These are phyloP conservation scores for Luehdorfia chinensis DNA, from an alignment of 1,140 invertebrate species.

Conservation along the genomic window DNA sequence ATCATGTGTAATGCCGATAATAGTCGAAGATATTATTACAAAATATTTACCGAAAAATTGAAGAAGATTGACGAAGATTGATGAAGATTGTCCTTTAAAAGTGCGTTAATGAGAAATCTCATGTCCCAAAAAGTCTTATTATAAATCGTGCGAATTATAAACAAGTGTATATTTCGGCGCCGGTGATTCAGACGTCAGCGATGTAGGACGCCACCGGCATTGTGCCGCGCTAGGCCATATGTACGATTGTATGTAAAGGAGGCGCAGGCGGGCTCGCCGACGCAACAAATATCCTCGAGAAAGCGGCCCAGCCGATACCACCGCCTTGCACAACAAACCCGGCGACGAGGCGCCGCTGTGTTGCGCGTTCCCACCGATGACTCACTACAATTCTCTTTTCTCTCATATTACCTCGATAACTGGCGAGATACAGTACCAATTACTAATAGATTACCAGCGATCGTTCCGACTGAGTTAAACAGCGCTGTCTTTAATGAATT, in stretches of 20 bases:
- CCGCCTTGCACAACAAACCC: neutral
- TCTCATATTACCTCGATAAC: neutral
- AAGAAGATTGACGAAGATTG: too few species aligned
- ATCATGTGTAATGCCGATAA: too few species aligned
- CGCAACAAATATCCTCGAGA: slow-evolving; percentile 36
- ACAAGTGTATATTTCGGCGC: slow-evolving; percentile 62
- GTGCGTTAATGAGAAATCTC: too few species aligned
- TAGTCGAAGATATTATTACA: too few species aligned
- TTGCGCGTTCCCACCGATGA: neutral
- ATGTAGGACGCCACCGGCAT: slow-evolving; percentile 60
- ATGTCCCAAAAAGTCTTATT: slow-evolving; percentile 41
- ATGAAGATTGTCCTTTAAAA: too few species aligned
- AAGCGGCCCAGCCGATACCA: slow-evolving; percentile 24
- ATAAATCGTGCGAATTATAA: slow-evolving; percentile 70
- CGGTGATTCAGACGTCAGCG: slow-evolving; percentile 59
- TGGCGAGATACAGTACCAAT: neutral
- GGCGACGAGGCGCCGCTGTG: neutral
- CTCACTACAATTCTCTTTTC: slow-evolving; percentile 7
- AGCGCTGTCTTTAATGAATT: slow-evolving; percentile 5
- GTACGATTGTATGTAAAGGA: slow-evolving; percentile 71
- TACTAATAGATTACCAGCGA: slow-evolving; percentile 2
- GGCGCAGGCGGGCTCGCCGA: slow-evolving; percentile 52
- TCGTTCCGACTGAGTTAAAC: neutral
- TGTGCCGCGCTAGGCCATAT: slow-evolving; percentile 44
- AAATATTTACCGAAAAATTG: too few species aligned